These are phyloP conservation scores for Pluvialis apricaria DNA, from an alignment of 2,113 vertebrate genomes.

Conservation along the genomic window DNA sequence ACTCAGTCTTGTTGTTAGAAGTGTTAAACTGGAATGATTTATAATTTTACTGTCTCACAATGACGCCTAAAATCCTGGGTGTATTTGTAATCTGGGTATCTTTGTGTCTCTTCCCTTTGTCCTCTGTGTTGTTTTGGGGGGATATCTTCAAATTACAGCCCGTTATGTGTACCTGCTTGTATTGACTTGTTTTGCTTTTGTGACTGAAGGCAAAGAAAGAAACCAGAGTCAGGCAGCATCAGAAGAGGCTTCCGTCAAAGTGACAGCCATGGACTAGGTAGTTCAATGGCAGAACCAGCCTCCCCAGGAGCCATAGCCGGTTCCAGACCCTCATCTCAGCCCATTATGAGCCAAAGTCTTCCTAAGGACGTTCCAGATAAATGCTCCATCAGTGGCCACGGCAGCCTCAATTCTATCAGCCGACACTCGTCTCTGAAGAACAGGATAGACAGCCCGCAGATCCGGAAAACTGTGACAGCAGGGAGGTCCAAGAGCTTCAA, in stretches of 20 bases:
- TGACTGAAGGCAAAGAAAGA: slow-evolving; percentile 89
- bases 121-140: slow-evolving; percentile 49
- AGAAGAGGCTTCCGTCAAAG: slow-evolving; percentile 87
- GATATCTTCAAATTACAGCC: slow-evolving; percentile 13
- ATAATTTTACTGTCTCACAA: neutral
- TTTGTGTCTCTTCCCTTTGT: slow-evolving; percentile 23
- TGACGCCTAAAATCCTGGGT: neutral
- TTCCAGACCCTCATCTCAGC: slow-evolving; percentile 86
- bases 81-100: neutral
- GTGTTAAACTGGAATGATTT: neutral
- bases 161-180: slow-evolving; percentile 23
- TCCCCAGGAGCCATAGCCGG: slow-evolving; percentile 76
- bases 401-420: slow-evolving; percentile 93
- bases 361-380: slow-evolving; percentile 91
- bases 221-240: slow-evolving; percentile 88
- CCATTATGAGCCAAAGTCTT: slow-evolving; percentile 82
- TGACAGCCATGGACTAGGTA: slow-evolving; percentile 80
- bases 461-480: slow-evolving; percentile 85
- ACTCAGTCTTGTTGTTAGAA: neutral
- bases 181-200: slow-evolving; percentile 73
- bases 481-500: slow-evolving; percentile 98
- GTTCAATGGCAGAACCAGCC: slow-evolving; percentile 73
- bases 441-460: slow-evolving; percentile 92
- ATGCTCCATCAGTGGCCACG: slow-evolving; percentile 89
- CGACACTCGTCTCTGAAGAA: slow-evolving; percentile 95